Evolutionary conservation across 2,113 vertebrate genomes (phyloP).

Genomic region (Lophius piscatorius): DNA sequence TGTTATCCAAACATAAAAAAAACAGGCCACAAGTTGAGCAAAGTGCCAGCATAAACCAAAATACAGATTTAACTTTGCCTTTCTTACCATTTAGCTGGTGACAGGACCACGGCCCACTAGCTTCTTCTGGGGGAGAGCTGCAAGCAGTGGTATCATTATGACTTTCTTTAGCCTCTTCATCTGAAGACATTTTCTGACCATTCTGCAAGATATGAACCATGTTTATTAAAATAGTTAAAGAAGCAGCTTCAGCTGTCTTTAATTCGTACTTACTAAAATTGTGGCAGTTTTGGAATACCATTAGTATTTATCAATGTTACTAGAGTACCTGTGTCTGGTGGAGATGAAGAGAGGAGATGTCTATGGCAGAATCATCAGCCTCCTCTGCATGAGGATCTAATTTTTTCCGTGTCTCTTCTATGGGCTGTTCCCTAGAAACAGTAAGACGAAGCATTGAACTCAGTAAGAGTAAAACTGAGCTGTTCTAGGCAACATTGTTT

Average conservation of each 20-base stretch:
- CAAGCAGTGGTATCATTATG: slow-evolving; percentile 12
- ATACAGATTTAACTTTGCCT: not conserved
- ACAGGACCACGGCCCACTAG: slow-evolving; percentile 3
- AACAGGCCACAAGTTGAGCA: not conserved
- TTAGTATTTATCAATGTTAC: not conserved
- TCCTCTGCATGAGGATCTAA: slow-evolving; percentile 10
- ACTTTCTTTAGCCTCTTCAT: slow-evolving; percentile 31
- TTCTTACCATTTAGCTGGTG: slow-evolving; percentile 40
- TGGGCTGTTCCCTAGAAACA: slow-evolving; percentile 18
- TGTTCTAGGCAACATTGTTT: not conserved
- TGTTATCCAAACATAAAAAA: not conserved
- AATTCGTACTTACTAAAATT: not conserved
- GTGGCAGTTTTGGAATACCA: not conserved
- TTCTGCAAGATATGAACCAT: slow-evolving; percentile 25
- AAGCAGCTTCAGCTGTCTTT: too few relatives aligned
- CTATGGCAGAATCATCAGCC: slow-evolving; percentile 8
- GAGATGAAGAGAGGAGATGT: slow-evolving; percentile 44
- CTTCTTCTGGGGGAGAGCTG: slow-evolving; percentile 1
- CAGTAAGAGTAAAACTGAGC: not conserved
- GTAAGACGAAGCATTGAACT: slow-evolving; percentile 24
- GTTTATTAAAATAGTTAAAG: not conserved
- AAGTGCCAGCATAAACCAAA: not conserved
- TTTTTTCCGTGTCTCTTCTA: slow-evolving; percentile 33
- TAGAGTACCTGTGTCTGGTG: slow-evolving; percentile 31
- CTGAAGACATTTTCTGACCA: slow-evolving; percentile 28